Percentiles rank a stretch among this genome's conserved stretches.
Conservation (phyloP, 1,140 invertebrate species). For the Leptestheria dahalacensis region DNA sequence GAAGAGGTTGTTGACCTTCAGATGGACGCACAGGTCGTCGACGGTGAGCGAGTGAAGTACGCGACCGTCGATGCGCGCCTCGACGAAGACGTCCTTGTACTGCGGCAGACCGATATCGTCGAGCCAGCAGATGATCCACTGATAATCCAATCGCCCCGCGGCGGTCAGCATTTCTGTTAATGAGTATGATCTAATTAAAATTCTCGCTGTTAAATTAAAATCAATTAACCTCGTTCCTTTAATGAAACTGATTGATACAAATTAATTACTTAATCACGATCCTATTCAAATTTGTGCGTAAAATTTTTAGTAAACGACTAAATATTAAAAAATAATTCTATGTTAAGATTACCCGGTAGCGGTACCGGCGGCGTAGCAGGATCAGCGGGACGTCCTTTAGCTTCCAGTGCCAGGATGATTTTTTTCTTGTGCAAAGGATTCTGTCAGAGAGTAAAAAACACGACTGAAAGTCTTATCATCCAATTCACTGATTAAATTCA, state of each 20-base stretch:
- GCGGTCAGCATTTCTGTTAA: conserved; percentile 1
- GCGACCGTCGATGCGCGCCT: conserved; percentile 79
- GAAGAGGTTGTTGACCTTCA: conserved; percentile 74
- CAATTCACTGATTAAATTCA: too few relatives aligned
- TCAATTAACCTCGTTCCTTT: too few relatives aligned
- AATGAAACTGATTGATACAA: too few relatives aligned
- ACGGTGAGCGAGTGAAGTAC: conserved; percentile 82
- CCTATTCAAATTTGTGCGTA: too few relatives aligned
- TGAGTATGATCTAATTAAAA: too few relatives aligned
- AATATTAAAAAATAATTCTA: background rate
- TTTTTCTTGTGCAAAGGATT: conserved; percentile 84
- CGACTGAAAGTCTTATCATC: background rate
- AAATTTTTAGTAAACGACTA: too few relatives aligned
- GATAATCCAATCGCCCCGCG: conserved; percentile 41
- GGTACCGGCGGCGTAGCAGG: conserved; percentile 21
- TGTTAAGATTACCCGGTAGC: background rate
- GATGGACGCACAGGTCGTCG: conserved; percentile 55
- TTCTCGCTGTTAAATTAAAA: too few relatives aligned
- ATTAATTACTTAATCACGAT: too few relatives aligned
- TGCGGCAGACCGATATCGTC: conserved; percentile 95
- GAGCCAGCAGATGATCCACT: conserved; percentile 79
- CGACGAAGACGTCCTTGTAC: conserved; percentile 83
- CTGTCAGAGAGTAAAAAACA: conserved; percentile 20
- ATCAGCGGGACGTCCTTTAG: conserved; percentile 23
- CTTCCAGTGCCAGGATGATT: conserved; percentile 62